A percentile compares a stretch with the other conserved stretches of the same genome.
These are phyloP conservation scores for Aplidium turbinatum DNA, from an alignment of 23 tunicate genomes.

Conservation along the genomic window DNA sequence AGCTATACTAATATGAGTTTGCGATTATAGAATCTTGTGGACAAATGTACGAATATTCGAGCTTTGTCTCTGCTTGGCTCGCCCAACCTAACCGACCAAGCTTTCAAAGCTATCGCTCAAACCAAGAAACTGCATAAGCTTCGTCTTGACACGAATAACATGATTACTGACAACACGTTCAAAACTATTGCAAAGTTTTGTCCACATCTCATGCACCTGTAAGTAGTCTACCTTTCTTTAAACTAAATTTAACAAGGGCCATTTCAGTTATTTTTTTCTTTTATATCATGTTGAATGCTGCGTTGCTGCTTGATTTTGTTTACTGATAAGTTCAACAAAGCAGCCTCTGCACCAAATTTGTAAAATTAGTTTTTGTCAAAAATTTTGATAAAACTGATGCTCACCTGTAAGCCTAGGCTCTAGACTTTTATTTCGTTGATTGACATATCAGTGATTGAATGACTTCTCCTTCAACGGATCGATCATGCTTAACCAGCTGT, in stretches of 20 bases:
- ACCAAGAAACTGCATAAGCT: constrained; percentile 68
- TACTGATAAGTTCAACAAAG: too few species aligned
- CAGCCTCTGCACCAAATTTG: too few species aligned
- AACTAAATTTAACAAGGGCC: neutral
- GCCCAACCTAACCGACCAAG: constrained; percentile 58
- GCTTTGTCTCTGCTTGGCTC: constrained; percentile 63
- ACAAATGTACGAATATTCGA: constrained; percentile 67
- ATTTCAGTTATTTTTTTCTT: too few species aligned
- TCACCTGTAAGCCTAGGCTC: neutral
- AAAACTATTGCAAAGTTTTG: constrained; percentile 77
- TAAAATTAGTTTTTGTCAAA: too few species aligned
- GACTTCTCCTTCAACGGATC: too few species aligned
- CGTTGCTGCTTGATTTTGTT: too few species aligned
- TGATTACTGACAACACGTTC: constrained; percentile 73
- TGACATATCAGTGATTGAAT: too few species aligned
- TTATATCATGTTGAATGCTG: too few species aligned
- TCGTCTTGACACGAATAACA: constrained; percentile 72
- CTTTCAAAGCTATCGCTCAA: constrained; percentile 74
- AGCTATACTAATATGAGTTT: too few species aligned
- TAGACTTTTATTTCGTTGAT: too few species aligned
- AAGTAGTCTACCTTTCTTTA: constrained; percentile 35
- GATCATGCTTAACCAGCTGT: too few species aligned
- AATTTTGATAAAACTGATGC: too few species aligned
- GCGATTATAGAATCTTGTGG: constrained; percentile 59
- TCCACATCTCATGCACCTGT: constrained; percentile 75